Evolutionary conservation across 2,113 vertebrate genomes (phyloP).

Genomic region (Zosterops borbonicus): DNA sequence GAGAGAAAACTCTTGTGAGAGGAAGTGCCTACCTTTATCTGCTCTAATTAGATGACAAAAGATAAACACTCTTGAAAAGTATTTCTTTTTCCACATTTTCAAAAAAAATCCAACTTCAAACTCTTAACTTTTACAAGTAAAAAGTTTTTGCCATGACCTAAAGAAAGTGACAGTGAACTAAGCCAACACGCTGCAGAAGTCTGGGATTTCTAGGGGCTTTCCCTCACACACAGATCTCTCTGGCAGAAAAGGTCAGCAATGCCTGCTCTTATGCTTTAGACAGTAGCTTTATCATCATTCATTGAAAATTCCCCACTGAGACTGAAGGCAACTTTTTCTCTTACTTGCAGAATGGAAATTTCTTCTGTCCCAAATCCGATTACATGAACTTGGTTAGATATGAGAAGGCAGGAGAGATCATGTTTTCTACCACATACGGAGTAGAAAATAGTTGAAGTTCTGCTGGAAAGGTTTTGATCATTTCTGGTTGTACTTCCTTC

Average conservation of each 20-base stretch:
- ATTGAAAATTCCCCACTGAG: not conserved
- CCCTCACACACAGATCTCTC: accelerated
- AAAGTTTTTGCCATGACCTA: not conserved
- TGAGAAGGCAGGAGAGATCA: not conserved
- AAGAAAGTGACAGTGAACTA: not conserved
- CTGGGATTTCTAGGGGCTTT: not conserved
- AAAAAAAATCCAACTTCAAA: not conserved
- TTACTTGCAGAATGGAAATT: not conserved
- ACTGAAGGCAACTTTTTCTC: not conserved
- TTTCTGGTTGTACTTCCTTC: not conserved
- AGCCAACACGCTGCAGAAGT: accelerated
- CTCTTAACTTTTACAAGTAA: not conserved
- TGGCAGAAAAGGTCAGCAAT: not conserved
- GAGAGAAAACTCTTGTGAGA: not conserved
- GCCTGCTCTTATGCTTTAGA: accelerated
- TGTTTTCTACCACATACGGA: not conserved
- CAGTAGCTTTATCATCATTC: not conserved
- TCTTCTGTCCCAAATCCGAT: not conserved
- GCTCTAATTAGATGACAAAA: not conserved
- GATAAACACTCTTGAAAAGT: not conserved
- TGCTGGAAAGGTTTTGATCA: not conserved
- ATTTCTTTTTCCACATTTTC: not conserved
- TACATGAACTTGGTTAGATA: not conserved
- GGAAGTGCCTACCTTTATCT: not conserved
- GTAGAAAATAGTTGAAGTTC: not conserved